Conservation (phyloP, 2,797 vertebrate genomes). For the Todus mexicanus region DNA sequence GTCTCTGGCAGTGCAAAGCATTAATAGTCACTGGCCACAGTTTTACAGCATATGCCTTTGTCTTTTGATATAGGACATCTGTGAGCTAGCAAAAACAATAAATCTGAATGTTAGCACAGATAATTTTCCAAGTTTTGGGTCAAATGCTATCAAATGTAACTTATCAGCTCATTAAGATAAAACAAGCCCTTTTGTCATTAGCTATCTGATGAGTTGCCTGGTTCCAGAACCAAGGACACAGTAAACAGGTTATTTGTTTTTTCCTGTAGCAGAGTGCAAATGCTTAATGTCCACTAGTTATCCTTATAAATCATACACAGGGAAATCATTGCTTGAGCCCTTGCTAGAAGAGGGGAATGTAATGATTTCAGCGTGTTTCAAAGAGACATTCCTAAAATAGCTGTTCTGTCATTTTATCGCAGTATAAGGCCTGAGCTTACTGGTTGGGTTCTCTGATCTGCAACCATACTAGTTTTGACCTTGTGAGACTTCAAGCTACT, state of each 20-base stretch:
- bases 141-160: constrained; percentile 34
- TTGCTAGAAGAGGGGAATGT: not conserved
- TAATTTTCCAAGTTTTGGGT: constrained; percentile 7
- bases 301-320: not conserved
- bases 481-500: not conserved
- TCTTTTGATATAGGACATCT: constrained; percentile 27
- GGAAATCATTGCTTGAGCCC: not conserved
- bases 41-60: not conserved
- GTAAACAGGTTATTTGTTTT: not conserved
- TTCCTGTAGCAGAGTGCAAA: not conserved
- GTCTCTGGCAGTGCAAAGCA: not conserved
- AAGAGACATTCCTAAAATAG: constrained; percentile 17
- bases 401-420: constrained; percentile 28
- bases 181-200: not conserved
- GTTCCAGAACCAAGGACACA: not conserved
- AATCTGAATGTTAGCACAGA: constrained; percentile 24
- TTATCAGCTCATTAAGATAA: constrained; percentile 38
- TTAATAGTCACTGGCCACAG: not conserved
- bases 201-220: not conserved
- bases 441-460: not conserved
- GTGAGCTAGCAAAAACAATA: constrained; percentile 19
- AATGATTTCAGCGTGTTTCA: constrained; percentile 39
- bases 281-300: not conserved
- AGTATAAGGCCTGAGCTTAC: not conserved
- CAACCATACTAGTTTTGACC: not conserved